Evolutionary conservation across 2,888 invertebrate species (phyloP).

Genomic region (Lamproptera curius): DNA sequence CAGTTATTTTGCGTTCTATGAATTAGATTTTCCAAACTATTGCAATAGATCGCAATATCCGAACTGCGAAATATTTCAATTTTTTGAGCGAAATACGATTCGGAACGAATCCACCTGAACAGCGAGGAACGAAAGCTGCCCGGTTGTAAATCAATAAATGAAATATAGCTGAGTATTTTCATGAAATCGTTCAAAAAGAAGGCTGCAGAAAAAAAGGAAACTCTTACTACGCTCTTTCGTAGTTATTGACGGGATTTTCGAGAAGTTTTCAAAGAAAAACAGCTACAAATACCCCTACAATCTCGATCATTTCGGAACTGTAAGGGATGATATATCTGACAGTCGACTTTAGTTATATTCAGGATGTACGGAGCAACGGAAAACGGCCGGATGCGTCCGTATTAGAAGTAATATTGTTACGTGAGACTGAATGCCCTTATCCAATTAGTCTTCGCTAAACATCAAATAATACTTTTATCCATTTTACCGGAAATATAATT

Average conservation of each 20-base stretch:
- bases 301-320: too few species aligned
- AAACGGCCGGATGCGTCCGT: slow-evolving; percentile 2
- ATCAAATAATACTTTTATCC: too few species aligned
- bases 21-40: slow-evolving; percentile 6
- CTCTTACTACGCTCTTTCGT: too few species aligned
- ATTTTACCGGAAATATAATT: too few species aligned
- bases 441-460: slow-evolving; percentile 1
- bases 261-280: too few species aligned
- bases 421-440: slow-evolving; percentile 2
- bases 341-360: slow-evolving; percentile 24
- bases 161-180: slow-evolving; percentile 11
- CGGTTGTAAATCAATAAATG: slow-evolving; percentile 10
- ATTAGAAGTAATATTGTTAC: slow-evolving; percentile 4
- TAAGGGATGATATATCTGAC: slow-evolving; percentile 11
- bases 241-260: too few species aligned
- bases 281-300: too few species aligned
- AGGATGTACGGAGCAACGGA: neutral
- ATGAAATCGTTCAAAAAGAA: neutral
- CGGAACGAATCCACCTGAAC: slow-evolving; percentile 1
- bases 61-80: slow-evolving; percentile 3
- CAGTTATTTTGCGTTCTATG: slow-evolving; percentile 7
- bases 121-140: too few species aligned
- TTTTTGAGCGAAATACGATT: slow-evolving; percentile 16
- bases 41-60: slow-evolving; percentile 4
- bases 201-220: too few species aligned